Evolutionary conservation across 2,797 vertebrate species (phyloP), one percentile per base, ranked within the genome.

Genomic region (Periophthalmus magnuspinnatus): DNA sequence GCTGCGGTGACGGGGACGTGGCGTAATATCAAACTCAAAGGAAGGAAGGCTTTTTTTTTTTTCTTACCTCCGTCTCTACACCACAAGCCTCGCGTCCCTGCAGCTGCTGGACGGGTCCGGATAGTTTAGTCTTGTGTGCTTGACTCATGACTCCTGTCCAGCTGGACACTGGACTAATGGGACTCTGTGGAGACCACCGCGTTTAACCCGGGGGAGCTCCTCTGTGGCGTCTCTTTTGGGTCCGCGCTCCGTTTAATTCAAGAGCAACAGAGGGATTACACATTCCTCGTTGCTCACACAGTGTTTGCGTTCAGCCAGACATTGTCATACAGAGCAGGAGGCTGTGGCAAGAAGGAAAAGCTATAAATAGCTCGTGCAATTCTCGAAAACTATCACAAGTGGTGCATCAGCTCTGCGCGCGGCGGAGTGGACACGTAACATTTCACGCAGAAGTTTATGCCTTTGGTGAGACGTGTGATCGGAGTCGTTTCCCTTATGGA

Each of bases 331-430:
- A 65, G 84, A 79, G 83, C 83, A 86, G 84, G 88, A 56, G 86
- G 81, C 72, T 83, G 87, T 86, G 90, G 88, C 84, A 89, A 93
- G 89, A 56, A 93, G 90, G 91, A 86, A 75, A 83, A 81, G 89
- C 93, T 94, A 94, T 90, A 91, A 93, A 93, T 94, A 94, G 91
- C 91, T 76, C 91, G 22, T 80, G 91, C 90, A 85, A 90, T 92
- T 92, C 91, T 91, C 86, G 69, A 89, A 92, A 93, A 93, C 90
- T 92, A 92, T 92, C 92, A 89, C 90, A 92, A 91, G 92, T 91
- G 91, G 88, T 90, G 91, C 92, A 92, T 89, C 88, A 87, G 84
- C 84, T 80, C 55, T 88, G 81, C 88, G 86, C 89, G 87, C 79
- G 84, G 84, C 72, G 83, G 81, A 2, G 59, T 45, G 57, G 13